These are phyloP conservation scores for Willowsia nigromaculata DNA, from an alignment of 2,888 invertebrate species.

Conservation along the genomic window DNA sequence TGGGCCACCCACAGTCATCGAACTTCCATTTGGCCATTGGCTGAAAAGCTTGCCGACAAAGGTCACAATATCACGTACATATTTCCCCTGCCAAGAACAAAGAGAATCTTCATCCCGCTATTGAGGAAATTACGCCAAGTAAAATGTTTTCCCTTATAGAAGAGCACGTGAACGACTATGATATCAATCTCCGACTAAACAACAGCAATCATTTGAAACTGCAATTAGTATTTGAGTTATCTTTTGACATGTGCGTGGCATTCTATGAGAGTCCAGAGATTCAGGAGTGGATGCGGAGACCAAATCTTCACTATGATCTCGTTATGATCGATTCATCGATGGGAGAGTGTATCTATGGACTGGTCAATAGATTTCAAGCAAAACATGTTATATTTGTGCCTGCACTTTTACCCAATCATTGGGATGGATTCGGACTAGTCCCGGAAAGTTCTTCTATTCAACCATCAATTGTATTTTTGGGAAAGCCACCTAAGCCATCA, in stretches of 20 bases:
- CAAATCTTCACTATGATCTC: conserved; percentile 31
- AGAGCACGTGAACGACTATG: conserved; percentile 8
- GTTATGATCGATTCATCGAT: conserved; percentile 3
- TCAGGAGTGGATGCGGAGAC: conserved; percentile 33
- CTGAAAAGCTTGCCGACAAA: conserved; percentile 18
- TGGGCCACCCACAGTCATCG: no score
- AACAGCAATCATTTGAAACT: conserved; percentile 17
- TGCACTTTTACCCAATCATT: neutral
- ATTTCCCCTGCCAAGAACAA: conserved; percentile 10
- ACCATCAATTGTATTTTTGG: no score
- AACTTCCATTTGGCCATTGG: conserved; percentile 51
- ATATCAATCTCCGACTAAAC: conserved; percentile 44
- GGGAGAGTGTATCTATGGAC: conserved; percentile 52
- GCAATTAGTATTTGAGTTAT: neutral
- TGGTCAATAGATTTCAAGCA: conserved; percentile 41
- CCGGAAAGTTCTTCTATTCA: conserved; percentile 11
- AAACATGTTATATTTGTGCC: conserved; percentile 36
- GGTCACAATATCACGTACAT: conserved; percentile 58
- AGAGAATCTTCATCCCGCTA: conserved; percentile 17
- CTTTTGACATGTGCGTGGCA: conserved; percentile 41
- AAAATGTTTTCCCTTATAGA: neutral
- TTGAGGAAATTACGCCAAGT: conserved; percentile 17
- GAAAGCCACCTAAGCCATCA: neutral
- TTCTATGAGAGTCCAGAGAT: conserved; percentile 55
- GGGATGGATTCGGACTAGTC: conserved; percentile 23